Evolutionary conservation across 2,113 vertebrate species (phyloP).

Genomic region (Nymphicus hollandicus): DNA sequence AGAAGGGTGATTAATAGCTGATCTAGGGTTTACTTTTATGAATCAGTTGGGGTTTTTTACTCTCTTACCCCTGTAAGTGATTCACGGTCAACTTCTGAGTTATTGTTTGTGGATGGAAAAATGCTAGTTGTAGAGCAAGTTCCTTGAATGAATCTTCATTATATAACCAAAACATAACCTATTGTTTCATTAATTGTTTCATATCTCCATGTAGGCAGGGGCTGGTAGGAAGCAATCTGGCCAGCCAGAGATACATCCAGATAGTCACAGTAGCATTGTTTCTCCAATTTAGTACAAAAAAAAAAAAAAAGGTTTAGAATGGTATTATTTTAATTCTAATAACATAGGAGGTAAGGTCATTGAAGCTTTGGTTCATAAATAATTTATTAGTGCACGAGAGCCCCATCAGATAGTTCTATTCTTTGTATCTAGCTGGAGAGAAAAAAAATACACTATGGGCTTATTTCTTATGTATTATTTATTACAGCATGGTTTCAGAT

Average conservation of each 20-base stretch:
- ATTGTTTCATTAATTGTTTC: not conserved
- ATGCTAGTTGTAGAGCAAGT: not conserved
- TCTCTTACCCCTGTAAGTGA: not conserved
- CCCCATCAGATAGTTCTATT: not conserved
- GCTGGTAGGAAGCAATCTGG: not conserved
- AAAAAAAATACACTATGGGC: not conserved
- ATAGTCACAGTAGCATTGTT: not conserved
- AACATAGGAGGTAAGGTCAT: not conserved
- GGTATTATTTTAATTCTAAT: not conserved
- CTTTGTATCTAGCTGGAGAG: not conserved
- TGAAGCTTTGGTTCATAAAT: not conserved
- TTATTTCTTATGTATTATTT: conserved; percentile 35
- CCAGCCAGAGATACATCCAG: not conserved
- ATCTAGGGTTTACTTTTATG: not conserved
- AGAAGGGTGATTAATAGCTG: not conserved
- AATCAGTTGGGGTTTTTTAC: not conserved
- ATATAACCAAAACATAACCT: not conserved
- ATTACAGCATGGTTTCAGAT: not conserved
- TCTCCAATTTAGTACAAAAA: not conserved
- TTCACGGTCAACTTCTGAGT: not conserved
- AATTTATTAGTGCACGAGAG: not conserved
- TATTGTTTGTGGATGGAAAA: not conserved
- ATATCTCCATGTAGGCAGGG: not conserved
- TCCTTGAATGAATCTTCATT: not conserved
- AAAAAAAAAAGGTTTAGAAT: not conserved